These are phyloP conservation scores for Acyrthosiphon pisum DNA, from an alignment of 1,140 invertebrate species.

Conservation along the genomic window DNA sequence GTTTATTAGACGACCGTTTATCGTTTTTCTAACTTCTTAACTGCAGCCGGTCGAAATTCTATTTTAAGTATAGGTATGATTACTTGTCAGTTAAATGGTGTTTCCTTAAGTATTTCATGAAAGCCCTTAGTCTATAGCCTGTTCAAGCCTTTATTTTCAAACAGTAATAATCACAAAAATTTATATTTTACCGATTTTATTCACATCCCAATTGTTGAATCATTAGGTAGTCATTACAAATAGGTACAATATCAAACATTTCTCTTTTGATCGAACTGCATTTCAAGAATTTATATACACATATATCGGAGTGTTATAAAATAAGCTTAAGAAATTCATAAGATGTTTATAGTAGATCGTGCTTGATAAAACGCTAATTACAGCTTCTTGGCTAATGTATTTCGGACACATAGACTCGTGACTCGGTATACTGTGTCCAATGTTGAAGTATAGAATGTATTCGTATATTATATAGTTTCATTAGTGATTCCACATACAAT, in stretches of 20 bases:
- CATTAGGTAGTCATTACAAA: not conserved
- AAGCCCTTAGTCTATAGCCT: not conserved
- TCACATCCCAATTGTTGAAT: not conserved
- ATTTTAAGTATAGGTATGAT: not conserved
- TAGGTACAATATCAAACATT: not conserved
- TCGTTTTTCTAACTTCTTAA: not conserved
- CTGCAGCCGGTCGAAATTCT: not conserved
- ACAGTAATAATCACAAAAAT: not conserved
- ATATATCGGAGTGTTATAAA: not conserved
- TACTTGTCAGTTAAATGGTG: not conserved
- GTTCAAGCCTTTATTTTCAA: not conserved
- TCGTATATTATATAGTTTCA: slow-evolving; percentile 25
- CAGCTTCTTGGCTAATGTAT: not conserved
- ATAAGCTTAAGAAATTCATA: not conserved
- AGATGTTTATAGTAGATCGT: not conserved
- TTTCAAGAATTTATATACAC: not conserved
- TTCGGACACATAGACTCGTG: not conserved
- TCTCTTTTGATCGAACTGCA: not conserved
- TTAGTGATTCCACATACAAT: slow-evolving; percentile 35
- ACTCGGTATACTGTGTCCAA: not conserved
- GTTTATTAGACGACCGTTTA: slow-evolving; percentile 24
- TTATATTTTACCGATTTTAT: not conserved
- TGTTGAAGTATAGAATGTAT: not conserved
- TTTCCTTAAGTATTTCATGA: not conserved
- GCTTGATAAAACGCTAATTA: slow-evolving; percentile 28